Percentiles rank a stretch among this genome's conserved stretches.
phyloP scores from a whole-genome alignment of 2,888 invertebrate genomes.

The Barypeithes pellucidus region DNA sequence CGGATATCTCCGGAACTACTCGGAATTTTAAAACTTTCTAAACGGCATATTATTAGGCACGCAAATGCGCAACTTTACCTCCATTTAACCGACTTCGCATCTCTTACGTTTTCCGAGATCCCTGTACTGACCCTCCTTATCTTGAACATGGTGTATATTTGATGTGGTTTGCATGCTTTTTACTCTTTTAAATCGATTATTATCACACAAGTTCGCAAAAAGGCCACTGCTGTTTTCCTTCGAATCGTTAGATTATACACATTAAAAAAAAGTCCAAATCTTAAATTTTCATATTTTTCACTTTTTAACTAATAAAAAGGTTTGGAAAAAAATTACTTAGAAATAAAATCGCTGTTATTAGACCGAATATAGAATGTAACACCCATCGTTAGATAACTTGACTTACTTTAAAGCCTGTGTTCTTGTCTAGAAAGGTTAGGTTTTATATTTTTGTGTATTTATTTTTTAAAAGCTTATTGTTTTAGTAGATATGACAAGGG shows the following conservation, averaged over 20 bases:
- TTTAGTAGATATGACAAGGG: conserved; percentile 48
- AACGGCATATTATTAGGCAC: too few relatives aligned
- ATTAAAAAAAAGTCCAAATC: conserved; percentile 37
- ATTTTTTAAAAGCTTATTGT: conserved; percentile 40
- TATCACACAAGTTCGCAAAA: too few relatives aligned
- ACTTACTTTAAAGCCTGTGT: conserved; percentile 45
- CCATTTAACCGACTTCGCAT: too few relatives aligned
- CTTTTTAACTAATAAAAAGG: neutral
- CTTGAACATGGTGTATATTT: too few relatives aligned
- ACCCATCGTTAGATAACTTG: conserved; percentile 38
- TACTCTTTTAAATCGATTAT: too few relatives aligned
- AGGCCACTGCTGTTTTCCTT: too few relatives aligned
- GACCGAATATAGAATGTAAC: conserved; percentile 50
- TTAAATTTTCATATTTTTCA: conserved; percentile 12
- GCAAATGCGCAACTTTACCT: too few relatives aligned
- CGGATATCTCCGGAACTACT: too few relatives aligned
- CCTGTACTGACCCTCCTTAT: too few relatives aligned
- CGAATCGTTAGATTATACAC: conserved; percentile 9
- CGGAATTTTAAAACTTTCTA: too few relatives aligned
- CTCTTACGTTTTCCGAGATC: too few relatives aligned
- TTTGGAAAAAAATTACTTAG: conserved; percentile 2
- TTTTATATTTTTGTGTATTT: conserved; percentile 45
- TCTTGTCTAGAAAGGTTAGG: conserved; percentile 35
- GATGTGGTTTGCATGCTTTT: too few relatives aligned
- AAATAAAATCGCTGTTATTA: conserved; percentile 1